Conservation (phyloP, 2,797 vertebrate species). For the Eupleurogrammus muticus region DNA sequence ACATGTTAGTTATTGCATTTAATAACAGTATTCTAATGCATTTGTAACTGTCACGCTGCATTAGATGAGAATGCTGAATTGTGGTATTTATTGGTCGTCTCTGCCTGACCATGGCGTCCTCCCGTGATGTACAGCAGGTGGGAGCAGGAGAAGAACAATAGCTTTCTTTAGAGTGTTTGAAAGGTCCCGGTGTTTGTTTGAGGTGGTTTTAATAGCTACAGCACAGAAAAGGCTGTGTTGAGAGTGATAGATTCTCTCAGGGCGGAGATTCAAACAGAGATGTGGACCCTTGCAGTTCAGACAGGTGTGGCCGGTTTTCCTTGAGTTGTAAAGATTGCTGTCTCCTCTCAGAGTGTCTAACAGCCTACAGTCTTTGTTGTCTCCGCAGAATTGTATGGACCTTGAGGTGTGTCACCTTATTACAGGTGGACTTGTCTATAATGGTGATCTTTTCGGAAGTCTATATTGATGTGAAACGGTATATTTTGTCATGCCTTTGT, state of each 20-base stretch:
- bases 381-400: background rate
- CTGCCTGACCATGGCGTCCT: background rate
- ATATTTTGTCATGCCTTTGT: background rate
- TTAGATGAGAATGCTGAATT: background rate
- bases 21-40: background rate
- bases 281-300: background rate
- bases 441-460: background rate
- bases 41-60: background rate
- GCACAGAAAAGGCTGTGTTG: background rate
- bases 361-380: background rate
- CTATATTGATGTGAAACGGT: background rate
- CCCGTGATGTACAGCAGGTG: background rate
- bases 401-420: background rate
- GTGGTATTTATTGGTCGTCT: too few relatives aligned
- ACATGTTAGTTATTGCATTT: background rate
- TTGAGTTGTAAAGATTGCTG: constrained; percentile 38
- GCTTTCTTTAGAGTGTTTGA: background rate
- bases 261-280: constrained; percentile 12
- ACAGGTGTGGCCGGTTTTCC: constrained; percentile 61
- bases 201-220: constrained; percentile 8
- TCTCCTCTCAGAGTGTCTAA: constrained; percentile 24
- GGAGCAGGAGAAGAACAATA: constrained; percentile 2
- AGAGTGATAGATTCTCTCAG: constrained; percentile 1
- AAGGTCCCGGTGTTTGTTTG: constrained; percentile 22
- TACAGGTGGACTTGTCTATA: background rate